phyloP scores from a whole-genome alignment of 2,888 invertebrate genomes.

The Geotrupes spiniger region DNA sequence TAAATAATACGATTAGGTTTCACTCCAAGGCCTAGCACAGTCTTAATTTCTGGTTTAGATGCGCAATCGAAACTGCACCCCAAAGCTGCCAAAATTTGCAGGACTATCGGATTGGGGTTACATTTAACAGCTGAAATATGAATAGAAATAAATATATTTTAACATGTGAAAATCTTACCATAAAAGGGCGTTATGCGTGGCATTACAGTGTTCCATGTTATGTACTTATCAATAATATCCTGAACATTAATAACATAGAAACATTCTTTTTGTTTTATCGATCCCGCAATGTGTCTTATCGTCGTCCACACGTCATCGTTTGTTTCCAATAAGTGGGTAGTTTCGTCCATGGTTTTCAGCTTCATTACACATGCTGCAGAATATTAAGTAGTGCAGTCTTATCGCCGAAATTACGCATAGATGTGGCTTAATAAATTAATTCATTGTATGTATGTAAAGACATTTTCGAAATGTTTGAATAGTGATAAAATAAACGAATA shows the following conservation, averaged over 20 bases:
- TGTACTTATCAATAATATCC: conserved; percentile 8
- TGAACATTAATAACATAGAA: conserved; percentile 9
- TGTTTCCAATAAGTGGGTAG: too few species aligned
- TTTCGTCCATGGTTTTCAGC: too few species aligned
- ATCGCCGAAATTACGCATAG: too few species aligned
- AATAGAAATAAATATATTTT: background rate
- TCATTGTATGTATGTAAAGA: too few species aligned
- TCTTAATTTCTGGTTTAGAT: conserved; percentile 8
- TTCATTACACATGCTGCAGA: too few species aligned
- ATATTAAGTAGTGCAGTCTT: too few species aligned
- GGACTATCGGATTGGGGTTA: conserved; percentile 10
- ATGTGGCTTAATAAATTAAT: too few species aligned
- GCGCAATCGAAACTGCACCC: conserved; percentile 11
- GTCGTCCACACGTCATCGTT: background rate
- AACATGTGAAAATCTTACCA: conserved; percentile 3
- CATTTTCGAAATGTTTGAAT: too few species aligned
- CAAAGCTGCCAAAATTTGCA: conserved; percentile 3
- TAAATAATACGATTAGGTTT: conserved; percentile 9
- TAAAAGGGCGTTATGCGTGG: conserved; percentile 12
- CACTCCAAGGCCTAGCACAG: background rate
- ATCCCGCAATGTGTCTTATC: background rate
- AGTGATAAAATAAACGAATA: too few species aligned
- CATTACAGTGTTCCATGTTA: conserved; percentile 3
- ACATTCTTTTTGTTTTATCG: background rate
- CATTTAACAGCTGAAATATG: conserved; percentile 11